phyloP scores from a whole-genome alignment of 2,113 vertebrate species.

The Platysternon megacephalum region DNA sequence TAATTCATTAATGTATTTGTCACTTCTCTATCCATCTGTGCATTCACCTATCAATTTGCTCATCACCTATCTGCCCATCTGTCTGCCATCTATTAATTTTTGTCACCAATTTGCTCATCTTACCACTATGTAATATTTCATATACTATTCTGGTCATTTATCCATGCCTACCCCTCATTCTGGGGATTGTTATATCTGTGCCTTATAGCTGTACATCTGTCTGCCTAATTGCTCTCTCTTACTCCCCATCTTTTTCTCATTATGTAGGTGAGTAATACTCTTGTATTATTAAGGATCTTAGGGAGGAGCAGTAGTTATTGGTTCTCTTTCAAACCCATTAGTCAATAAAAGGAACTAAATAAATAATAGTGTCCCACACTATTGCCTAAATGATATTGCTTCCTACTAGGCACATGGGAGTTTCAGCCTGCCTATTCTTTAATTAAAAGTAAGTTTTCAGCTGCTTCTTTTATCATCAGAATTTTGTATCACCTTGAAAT shows the following conservation, averaged over 20 bases:
- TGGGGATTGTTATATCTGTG: conserved; percentile 13
- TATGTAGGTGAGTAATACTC: conserved; percentile 54
- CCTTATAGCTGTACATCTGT: conserved; percentile 49
- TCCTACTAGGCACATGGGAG: conserved; percentile 51
- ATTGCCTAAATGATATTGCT: conserved; percentile 45
- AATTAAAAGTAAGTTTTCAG: conserved; percentile 77
- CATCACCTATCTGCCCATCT: background rate
- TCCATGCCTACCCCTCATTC: conserved; percentile 24
- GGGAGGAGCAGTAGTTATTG: conserved; percentile 41
- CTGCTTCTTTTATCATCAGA: conserved; percentile 69
- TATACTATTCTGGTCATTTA: conserved; percentile 56
- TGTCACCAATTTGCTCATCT: conserved; percentile 27
- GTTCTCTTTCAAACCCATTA: conserved; percentile 52
- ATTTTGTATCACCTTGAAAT: conserved; percentile 81
- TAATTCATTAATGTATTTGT: background rate
- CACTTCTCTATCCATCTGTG: background rate
- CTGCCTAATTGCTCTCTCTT: conserved; percentile 65
- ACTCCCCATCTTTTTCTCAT: conserved; percentile 61
- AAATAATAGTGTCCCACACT: conserved; percentile 59
- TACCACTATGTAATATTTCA: background rate
- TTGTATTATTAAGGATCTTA: conserved; percentile 52
- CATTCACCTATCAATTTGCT: background rate
- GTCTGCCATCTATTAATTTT: background rate
- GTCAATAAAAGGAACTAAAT: conserved; percentile 63
- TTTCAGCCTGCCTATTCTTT: conserved; percentile 67